Evolutionary conservation across 2,888 invertebrate species (phyloP), one percentile per base, ranked within the genome.

Genomic region (Sericinus montela): DNA sequence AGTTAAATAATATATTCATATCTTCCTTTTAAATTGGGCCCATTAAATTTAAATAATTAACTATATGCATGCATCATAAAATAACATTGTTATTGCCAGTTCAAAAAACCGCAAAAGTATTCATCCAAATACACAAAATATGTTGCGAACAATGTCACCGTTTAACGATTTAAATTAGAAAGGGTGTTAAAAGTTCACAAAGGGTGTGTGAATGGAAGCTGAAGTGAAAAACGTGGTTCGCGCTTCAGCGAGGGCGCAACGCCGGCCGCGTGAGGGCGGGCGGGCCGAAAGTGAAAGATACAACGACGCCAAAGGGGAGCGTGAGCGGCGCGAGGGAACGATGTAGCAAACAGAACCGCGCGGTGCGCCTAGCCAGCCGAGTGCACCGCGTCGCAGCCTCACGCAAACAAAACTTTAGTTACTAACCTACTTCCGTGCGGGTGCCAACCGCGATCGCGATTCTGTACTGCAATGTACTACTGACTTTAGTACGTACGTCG

Each of bases 371-470:
- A 60, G 62, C 67, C 63, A 72, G 75, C 72, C 78, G 81, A 63
- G 58, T 65, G 65, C 64, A 64, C 81, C 84, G 73, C 81, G 80
- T 75, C 82, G 82, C 87, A 88, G 86, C 88, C 86, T 87, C 88
- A 85, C 87, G 84, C 87, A 83, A 88, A 88, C 87, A 85, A 88
- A 87, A 87, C 83, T 88, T 88, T 88, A 88, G 88, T 88, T 84
- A 83, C 71, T 87, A 88, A 88, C 88, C 88, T 87, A 88, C 88
- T 87, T 88, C 88, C 87, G 88, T 79, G 84, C 87, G 86, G 79
- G 86, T 80, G 84, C 85, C 85, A 81, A 80, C 80, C 74, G 82
- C 78, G 72, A 72, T 72, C 75, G 75, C 78, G 72, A 64, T 74
- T 73, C 70, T 36, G 13, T 34, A 37, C 60, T 69, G 57, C 55